Base-by-base conservation (phyloP, 2,113 vertebrate genomes). In the Anser cygnoides region DNA sequence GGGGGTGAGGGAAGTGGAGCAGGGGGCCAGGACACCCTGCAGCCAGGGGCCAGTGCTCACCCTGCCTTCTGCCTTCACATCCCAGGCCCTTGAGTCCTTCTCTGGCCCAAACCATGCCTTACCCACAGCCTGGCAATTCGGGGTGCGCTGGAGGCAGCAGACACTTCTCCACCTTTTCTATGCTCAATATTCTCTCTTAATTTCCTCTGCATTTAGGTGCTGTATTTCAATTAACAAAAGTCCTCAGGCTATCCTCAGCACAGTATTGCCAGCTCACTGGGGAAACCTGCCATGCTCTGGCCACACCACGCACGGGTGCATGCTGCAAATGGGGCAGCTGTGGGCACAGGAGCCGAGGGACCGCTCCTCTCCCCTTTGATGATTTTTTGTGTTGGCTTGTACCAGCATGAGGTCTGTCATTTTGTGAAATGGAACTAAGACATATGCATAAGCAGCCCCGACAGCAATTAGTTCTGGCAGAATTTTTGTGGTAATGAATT, bases 391-490 rank as follows among this genome's bases (percentile, higher is more conserved):
- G 0, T 57, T 50, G n/a, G 35, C 74, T 89, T 76, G 39, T 20
- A 21, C 39, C 54, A 70, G 46, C 58, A 57, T 71, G 39, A 83
- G 52, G 77, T 72, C 94, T 92, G 84, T 61, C 81, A 80, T 31
- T 85, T 55, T 49, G 63, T 67, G 89, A 77, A 65, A 91, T 39
- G 76, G 85, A 87, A 57, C 84, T 10, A 62, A 96, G 94, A 79
- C 28, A 15, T 73, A 8, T 72, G 93, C 89, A 83, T 72, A 91
- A 96, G 92, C 90, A 96, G 92, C 79, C 89, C 84, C 92, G 95
- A 95, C 93, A 89, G 95, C 87, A 96, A 96, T 97, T 95, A 96
- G 74, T 89, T 93, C 87, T 94, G 86, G 90, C 92, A 95, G 91
- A 67, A 80, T 62, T 78, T 88, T 55, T 41, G 85, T 76, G 87